These are phyloP conservation scores for Echinarachnius parma DNA, from an alignment of 53 echinoderm and acorn worm species.

Conservation along the genomic window DNA sequence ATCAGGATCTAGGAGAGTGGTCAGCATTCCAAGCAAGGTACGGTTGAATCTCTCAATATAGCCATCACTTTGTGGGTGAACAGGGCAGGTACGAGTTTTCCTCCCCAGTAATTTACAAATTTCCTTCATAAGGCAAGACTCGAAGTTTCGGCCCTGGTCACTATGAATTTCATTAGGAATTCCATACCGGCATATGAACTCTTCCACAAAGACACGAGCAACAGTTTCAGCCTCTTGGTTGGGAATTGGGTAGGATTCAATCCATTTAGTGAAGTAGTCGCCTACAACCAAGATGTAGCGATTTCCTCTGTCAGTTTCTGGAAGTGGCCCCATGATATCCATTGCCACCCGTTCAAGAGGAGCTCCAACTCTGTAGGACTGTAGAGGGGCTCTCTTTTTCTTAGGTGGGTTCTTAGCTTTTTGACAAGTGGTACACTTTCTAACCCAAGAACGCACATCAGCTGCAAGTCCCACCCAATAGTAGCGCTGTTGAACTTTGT, in stretches of 20 bases:
- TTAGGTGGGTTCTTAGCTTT: not conserved
- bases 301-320: constrained; percentile 41
- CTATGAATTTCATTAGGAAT: no score
- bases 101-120: no score
- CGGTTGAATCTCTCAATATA: no score
- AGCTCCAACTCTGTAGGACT: constrained; percentile 18
- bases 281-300: constrained; percentile 24
- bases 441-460: constrained; percentile 20
- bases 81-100: no score
- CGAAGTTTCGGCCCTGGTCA: no score
- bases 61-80: no score
- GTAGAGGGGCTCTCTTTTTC: constrained; percentile 1
- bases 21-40: no score
- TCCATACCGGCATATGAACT: no score
- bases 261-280: constrained; percentile 46
- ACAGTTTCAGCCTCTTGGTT: constrained; percentile 43
- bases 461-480: constrained; percentile 24
- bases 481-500: not conserved
- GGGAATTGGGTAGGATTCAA: constrained; percentile 31
- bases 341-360: constrained; percentile 27
- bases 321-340: constrained; percentile 49
- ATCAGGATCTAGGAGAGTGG: no score
- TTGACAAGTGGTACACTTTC: constrained; percentile 17
- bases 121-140: no score
- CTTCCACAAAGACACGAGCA: constrained; percentile 19